Percentiles rank a stretch among this genome's conserved stretches.
These are phyloP conservation scores for Aradophagus sp. DNA, from an alignment of 1,140 invertebrate genomes.

Conservation along the genomic window DNA sequence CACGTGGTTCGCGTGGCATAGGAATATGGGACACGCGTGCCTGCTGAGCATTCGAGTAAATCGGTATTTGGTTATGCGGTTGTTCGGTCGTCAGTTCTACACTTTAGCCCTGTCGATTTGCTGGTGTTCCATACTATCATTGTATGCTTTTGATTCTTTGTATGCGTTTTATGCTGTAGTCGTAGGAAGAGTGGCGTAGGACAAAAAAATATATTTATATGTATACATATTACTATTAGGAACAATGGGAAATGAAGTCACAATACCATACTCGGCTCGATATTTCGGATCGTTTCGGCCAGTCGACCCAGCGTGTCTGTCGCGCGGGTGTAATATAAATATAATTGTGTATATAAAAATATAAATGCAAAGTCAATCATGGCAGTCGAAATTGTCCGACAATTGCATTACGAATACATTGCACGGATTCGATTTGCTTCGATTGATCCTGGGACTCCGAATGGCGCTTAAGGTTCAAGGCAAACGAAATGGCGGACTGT, in stretches of 20 bases:
- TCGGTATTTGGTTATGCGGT: slow-evolving; percentile 57
- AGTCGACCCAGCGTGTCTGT: slow-evolving; percentile 36
- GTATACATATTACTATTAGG: slow-evolving; percentile 55
- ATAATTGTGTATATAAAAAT: too few relatives aligned
- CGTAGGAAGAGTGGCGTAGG: slow-evolving; percentile 22
- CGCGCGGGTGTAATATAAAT: too few relatives aligned
- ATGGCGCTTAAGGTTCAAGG: too few relatives aligned
- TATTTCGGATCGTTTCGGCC: slow-evolving; percentile 24
- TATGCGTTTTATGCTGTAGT: slow-evolving; percentile 31
- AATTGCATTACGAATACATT: slow-evolving; percentile 11
- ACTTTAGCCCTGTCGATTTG: slow-evolving; percentile 45
- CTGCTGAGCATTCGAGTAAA: slow-evolving; percentile 60
- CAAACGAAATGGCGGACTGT: too few relatives aligned
- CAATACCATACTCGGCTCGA: slow-evolving; percentile 52
- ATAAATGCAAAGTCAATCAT: slow-evolving; percentile 10
- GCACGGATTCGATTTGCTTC: slow-evolving; percentile 20
- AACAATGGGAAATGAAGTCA: slow-evolving; percentile 50
- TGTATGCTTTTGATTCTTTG: slow-evolving; percentile 59
- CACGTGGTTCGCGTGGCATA: slow-evolving; percentile 69
- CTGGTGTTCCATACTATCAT: slow-evolving; percentile 24
- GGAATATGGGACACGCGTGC: slow-evolving; percentile 70
- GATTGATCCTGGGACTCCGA: too few relatives aligned
- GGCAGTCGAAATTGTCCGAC: slow-evolving; percentile 6
- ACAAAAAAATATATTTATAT: too few relatives aligned
- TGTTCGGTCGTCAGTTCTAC: too few relatives aligned